phyloP scores from a whole-genome alignment of 1,140 invertebrate genomes.

The Penaeus indicus region DNA sequence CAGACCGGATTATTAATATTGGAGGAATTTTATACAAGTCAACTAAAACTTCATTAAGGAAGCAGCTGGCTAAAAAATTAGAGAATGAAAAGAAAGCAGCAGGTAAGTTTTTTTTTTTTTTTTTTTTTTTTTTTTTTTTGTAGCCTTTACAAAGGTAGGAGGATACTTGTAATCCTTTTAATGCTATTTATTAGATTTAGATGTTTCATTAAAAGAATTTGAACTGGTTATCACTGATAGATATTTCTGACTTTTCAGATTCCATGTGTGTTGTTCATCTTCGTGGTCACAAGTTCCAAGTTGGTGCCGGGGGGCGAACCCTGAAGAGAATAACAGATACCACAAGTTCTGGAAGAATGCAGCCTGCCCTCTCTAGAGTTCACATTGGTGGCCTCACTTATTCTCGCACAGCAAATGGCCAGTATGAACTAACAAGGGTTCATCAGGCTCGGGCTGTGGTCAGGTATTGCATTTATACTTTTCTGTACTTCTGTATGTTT shows the following conservation, averaged over 20 bases:
- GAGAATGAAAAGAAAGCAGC: neutral
- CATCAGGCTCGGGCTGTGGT: conserved; percentile 44
- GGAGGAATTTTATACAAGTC: conserved; percentile 57
- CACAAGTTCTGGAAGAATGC: neutral
- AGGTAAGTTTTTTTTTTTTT: neutral
- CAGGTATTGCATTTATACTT: neutral
- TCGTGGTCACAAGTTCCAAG: conserved; percentile 32
- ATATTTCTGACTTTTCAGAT: neutral
- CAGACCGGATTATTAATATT: conserved; percentile 60
- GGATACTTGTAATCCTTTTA: neutral
- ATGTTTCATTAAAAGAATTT: no score
- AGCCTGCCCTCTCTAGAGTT: conserved; percentile 28
- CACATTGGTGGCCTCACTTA: conserved; percentile 50
- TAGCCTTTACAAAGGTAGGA: neutral
- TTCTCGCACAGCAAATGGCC: conserved; percentile 37
- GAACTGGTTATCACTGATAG: no score
- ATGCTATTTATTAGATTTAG: no score
- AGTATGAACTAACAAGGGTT: conserved; percentile 42
- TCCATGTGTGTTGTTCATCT: conserved; percentile 31
- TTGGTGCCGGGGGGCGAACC: conserved; percentile 37
- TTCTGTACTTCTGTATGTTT: no score
- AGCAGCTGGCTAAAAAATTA: conserved; percentile 32
- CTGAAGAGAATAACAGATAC: conserved; percentile 28
- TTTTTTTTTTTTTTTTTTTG: neutral
- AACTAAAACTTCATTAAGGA: conserved; percentile 54